Conservation (phyloP, 2,888 invertebrate species). For the Pseudoips prasinana region DNA sequence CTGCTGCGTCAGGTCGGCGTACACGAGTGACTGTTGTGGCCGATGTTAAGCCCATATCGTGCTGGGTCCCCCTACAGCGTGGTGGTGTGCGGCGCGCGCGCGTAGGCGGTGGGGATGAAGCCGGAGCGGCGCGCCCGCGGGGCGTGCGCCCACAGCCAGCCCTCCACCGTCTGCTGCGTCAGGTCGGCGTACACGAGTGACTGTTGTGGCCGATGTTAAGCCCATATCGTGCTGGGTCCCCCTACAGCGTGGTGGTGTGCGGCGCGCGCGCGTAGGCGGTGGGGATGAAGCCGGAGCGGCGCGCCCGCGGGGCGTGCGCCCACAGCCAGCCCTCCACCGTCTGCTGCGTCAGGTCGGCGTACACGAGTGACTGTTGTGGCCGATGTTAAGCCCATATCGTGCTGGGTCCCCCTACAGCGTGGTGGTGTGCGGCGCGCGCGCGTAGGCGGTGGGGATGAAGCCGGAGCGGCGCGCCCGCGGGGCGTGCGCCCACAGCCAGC, state of each 20-base stretch:
- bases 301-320: conserved; percentile 96
- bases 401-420: too few relatives aligned
- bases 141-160: conserved; percentile 97
- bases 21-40: too few relatives aligned
- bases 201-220: too few relatives aligned
- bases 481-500: conserved; percentile 97
- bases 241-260: conserved; percentile 93
- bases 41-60: too few relatives aligned
- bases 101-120: conserved; percentile 97
- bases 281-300: conserved; percentile 97
- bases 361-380: too few relatives aligned
- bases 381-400: too few relatives aligned
- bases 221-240: too few relatives aligned
- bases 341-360: conserved; percentile 95
- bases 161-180: conserved; percentile 95
- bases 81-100: conserved; percentile 95
- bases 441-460: conserved; percentile 97
- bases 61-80: too few relatives aligned
- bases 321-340: conserved; percentile 97
- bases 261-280: conserved; percentile 96
- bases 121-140: conserved; percentile 96
- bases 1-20: conserved; percentile 95
- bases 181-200: too few relatives aligned
- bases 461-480: conserved; percentile 96
- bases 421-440: conserved; percentile 95